Evolutionary conservation across 2,888 invertebrate genomes (phyloP).

Genomic region (Linnaemya tessellans): DNA sequence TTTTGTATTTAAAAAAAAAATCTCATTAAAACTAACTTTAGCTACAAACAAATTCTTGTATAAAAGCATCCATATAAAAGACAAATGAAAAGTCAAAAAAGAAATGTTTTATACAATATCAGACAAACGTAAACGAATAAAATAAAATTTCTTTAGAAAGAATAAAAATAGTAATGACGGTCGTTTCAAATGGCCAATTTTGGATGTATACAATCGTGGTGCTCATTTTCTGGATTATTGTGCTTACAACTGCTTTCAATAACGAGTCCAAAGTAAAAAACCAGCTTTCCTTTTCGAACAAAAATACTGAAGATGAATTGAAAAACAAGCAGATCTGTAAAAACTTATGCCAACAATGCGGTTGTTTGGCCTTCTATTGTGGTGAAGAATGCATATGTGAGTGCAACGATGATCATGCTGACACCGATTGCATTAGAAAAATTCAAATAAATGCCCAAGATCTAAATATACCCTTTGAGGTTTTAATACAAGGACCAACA

Average conservation of each 20-base stretch:
- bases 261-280: constrained; percentile 25
- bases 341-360: constrained; percentile 81
- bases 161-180: constrained; percentile 44
- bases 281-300: neutral
- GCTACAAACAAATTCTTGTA: neutral
- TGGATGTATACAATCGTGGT: constrained; percentile 64
- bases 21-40: neutral
- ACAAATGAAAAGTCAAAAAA: constrained; percentile 35
- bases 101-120: constrained; percentile 20
- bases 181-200: constrained; percentile 63
- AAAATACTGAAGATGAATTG: constrained; percentile 75
- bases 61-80: constrained; percentile 52
- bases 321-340: constrained; percentile 80
- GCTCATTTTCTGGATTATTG: constrained; percentile 72
- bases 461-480: constrained; percentile 79
- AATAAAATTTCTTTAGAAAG: neutral
- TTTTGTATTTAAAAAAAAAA: neutral
- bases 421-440: constrained; percentile 80
- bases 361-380: constrained; percentile 82
- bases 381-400: constrained; percentile 84
- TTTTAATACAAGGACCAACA: constrained; percentile 82
- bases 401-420: constrained; percentile 79
- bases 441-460: constrained; percentile 80
- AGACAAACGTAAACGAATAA: constrained; percentile 25
- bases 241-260: constrained; percentile 50